Percentiles rank a stretch among this genome's conserved stretches.
Conservation (phyloP, 2,797 vertebrate species). For the Anguilla obscura region DNA sequence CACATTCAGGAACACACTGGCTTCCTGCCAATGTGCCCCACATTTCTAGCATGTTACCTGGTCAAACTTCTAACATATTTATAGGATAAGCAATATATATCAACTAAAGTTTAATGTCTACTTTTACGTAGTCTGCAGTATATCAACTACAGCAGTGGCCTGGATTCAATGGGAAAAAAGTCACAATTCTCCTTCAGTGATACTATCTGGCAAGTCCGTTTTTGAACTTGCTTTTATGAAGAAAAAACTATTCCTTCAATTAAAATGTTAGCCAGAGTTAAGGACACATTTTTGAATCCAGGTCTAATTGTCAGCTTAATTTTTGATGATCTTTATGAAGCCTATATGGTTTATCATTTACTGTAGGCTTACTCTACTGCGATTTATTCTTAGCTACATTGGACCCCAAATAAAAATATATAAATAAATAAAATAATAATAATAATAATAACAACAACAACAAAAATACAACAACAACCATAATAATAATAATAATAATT, state of each 20-base stretch:
- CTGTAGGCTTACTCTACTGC: not conserved
- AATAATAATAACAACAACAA: not conserved
- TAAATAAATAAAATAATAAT: not conserved
- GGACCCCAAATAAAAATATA: not conserved
- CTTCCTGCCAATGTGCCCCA: not conserved
- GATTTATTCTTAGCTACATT: not conserved
- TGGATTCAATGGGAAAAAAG: not conserved
- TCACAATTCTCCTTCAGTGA: not conserved
- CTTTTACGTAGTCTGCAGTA: slow-evolving; percentile 22
- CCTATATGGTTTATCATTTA: not conserved
- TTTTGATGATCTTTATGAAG: not conserved
- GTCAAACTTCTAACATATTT: not conserved
- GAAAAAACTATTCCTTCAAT: not conserved
- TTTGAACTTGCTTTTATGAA: not conserved
- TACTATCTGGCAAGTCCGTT: not conserved
- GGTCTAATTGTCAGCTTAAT: not conserved
- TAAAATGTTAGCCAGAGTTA: not conserved
- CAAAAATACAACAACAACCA: not conserved
- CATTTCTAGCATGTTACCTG: not conserved
- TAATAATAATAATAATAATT: no score
- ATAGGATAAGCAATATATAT: not conserved
- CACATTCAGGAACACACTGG: not conserved
- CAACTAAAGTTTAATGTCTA: not conserved
- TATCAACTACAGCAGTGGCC: slow-evolving; percentile 26
- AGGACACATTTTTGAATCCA: not conserved